A percentile compares a stretch with the other conserved stretches of the same genome.
Evolutionary conservation across 2,888 invertebrate species (phyloP).

Genomic region (Pegoplata infirma): DNA sequence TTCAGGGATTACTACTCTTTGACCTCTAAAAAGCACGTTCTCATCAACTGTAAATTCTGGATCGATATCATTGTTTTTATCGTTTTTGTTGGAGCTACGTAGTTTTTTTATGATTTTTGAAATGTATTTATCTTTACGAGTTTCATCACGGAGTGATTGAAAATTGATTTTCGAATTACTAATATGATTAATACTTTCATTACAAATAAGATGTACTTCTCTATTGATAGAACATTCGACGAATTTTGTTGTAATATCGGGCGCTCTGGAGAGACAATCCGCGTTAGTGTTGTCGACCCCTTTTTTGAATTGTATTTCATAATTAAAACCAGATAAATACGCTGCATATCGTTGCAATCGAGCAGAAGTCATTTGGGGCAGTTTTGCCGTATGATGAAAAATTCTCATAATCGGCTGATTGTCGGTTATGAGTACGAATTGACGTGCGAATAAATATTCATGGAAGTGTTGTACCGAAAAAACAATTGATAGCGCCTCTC

Average conservation of each 20-base stretch:
- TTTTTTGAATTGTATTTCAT: neutral
- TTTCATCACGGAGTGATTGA: conserved; percentile 40
- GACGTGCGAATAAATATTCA: too few species aligned
- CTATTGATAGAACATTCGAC: too few species aligned
- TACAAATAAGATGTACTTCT: too few species aligned
- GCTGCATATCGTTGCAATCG: conserved; percentile 44
- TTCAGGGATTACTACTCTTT: conserved; percentile 56
- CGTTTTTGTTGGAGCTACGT: neutral
- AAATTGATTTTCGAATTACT: too few species aligned
- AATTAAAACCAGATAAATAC: too few species aligned
- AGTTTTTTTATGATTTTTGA: conserved; percentile 2
- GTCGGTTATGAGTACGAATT: too few species aligned
- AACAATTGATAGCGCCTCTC: conserved; percentile 10
- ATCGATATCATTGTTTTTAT: conserved; percentile 13
- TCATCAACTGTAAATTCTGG: conserved; percentile 27
- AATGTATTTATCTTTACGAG: conserved; percentile 32
- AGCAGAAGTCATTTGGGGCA: conserved; percentile 51
- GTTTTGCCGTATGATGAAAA: conserved; percentile 49
- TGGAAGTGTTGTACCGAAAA: too few species aligned
- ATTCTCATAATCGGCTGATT: conserved; percentile 28
- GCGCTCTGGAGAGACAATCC: conserved; percentile 55
- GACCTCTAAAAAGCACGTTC: conserved; percentile 59
- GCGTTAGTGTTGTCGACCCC: conserved; percentile 43
- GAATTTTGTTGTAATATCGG: conserved; percentile 20
- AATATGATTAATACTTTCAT: too few species aligned